Percentiles rank a stretch among this genome's conserved stretches.
Evolutionary conservation across 2,888 invertebrate species (phyloP).

Genomic region (Chydorus sphaericus): DNA sequence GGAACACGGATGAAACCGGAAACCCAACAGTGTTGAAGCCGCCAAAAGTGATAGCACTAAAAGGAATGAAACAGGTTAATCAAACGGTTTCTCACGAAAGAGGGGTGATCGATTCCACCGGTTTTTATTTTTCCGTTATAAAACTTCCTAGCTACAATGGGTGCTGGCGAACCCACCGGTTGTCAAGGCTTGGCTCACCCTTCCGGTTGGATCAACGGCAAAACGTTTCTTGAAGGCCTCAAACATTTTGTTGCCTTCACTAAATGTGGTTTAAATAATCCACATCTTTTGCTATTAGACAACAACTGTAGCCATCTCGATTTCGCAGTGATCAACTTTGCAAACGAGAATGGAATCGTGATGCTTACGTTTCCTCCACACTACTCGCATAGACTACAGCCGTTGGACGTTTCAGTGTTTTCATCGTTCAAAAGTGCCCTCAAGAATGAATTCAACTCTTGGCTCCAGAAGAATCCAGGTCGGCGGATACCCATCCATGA

Average conservation of each 20-base stretch:
- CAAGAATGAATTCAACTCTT: conserved; percentile 24
- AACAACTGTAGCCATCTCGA: conserved; percentile 26
- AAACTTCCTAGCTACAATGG: neutral
- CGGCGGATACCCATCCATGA: conserved; percentile 25
- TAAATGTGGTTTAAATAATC: conserved; percentile 21
- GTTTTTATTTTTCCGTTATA: conserved; percentile 3
- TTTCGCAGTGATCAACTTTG: conserved; percentile 21
- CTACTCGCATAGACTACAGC: conserved; percentile 27
- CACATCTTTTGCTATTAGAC: conserved; percentile 23
- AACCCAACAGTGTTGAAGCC: conserved; percentile 8
- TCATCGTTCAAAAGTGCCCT: conserved; percentile 24
- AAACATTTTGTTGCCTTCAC: conserved; percentile 24
- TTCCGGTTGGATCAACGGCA: conserved; percentile 24
- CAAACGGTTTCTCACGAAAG: conserved; percentile 13
- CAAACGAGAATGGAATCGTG: conserved; percentile 25
- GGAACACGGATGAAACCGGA: conserved; percentile 13
- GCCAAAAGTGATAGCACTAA: conserved; percentile 7
- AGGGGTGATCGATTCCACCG: conserved; percentile 5
- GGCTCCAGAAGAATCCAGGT: conserved; percentile 24
- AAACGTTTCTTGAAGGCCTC: conserved; percentile 20
- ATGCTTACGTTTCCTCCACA: conserved; percentile 26
- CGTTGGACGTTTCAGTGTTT: conserved; percentile 25
- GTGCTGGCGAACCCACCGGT: conserved; percentile 24
- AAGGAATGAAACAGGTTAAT: conserved; percentile 7
- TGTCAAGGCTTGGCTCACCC: conserved; percentile 22